Conservation (phyloP, 1,140 invertebrate species). For the Antheraea mylitta region DNA sequence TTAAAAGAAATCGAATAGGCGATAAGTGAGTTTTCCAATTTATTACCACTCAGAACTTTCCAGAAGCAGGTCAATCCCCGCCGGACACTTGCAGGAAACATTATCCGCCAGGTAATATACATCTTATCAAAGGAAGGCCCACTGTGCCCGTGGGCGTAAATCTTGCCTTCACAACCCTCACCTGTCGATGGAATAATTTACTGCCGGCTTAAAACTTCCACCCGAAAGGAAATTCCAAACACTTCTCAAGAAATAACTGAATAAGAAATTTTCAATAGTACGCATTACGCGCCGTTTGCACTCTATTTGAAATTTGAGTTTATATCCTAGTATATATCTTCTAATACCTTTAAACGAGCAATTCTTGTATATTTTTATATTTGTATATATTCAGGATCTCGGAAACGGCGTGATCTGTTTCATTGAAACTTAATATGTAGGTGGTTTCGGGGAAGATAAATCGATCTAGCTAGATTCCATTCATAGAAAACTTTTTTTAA, state of each 20-base stretch:
- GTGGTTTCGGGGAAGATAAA: too few relatives aligned
- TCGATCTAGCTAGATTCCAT: too few relatives aligned
- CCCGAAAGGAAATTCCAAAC: constrained; percentile 69
- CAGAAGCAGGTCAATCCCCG: constrained; percentile 43
- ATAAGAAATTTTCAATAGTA: constrained; percentile 70
- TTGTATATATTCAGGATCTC: too few relatives aligned
- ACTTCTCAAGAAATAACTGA: constrained; percentile 75
- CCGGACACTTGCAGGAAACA: constrained; percentile 51
- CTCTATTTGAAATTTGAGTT: constrained; percentile 39
- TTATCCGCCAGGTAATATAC: constrained; percentile 63
- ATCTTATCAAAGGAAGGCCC: constrained; percentile 68
- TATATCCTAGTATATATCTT: too few relatives aligned
- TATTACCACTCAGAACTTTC: constrained; percentile 40
- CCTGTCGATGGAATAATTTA: constrained; percentile 78
- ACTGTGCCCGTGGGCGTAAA: constrained; percentile 65
- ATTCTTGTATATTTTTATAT: too few relatives aligned
- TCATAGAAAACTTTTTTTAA: too few relatives aligned
- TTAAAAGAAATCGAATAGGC: background rate
- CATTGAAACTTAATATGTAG: too few relatives aligned
- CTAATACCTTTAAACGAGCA: too few relatives aligned
- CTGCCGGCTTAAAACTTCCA: constrained; percentile 73
- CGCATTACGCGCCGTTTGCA: constrained; percentile 38
- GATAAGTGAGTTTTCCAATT: constrained; percentile 38
- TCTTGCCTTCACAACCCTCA: constrained; percentile 74
- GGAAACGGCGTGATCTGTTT: too few relatives aligned